Percentiles rank a stretch among this genome's conserved stretches.
These are phyloP conservation scores for Tyrophagus putrescentiae DNA, from an alignment of 1,140 invertebrate genomes.

Conservation along the genomic window DNA sequence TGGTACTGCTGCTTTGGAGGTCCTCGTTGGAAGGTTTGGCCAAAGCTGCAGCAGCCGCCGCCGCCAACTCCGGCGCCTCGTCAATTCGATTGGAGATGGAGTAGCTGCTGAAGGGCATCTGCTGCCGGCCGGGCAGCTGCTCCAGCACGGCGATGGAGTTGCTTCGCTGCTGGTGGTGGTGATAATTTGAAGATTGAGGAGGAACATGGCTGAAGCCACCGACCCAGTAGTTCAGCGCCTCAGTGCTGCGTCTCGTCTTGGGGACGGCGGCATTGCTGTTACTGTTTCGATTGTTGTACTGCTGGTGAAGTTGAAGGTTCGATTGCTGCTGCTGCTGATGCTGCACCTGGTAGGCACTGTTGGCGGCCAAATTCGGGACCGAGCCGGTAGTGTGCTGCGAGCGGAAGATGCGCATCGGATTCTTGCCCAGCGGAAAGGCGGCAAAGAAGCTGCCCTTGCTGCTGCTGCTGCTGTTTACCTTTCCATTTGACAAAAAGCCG, in stretches of 20 bases:
- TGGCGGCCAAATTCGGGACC: slow-evolving; percentile 15
- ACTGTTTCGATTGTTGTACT: neutral
- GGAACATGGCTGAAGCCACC: too few species aligned
- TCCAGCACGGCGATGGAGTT: neutral
- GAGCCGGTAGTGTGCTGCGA: slow-evolving; percentile 14
- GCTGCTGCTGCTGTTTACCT: neutral
- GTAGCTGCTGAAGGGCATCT: neutral
- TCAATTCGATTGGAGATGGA: slow-evolving; percentile 6
- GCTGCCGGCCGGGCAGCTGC: neutral
- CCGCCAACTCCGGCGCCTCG: neutral
- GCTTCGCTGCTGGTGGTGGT: neutral
- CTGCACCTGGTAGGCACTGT: neutral
- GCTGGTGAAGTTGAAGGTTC: slow-evolving; percentile 3
- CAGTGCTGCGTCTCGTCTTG: too few species aligned
- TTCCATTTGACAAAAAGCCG: slow-evolving; percentile 1
- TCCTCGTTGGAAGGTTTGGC: too few species aligned
- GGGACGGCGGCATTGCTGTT: too few species aligned
- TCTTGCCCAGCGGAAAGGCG: slow-evolving; percentile 12
- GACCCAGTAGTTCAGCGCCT: too few species aligned
- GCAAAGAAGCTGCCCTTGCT: neutral
- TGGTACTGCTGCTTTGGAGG: too few species aligned
- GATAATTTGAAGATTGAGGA: neutral
- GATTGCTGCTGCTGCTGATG: neutral
- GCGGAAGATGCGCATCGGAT: neutral
- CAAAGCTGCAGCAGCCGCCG: neutral